These are phyloP conservation scores for Epizoanthus stellaris DNA, from an alignment of 92 coral and sea anemone species.

Conservation along the genomic window DNA sequence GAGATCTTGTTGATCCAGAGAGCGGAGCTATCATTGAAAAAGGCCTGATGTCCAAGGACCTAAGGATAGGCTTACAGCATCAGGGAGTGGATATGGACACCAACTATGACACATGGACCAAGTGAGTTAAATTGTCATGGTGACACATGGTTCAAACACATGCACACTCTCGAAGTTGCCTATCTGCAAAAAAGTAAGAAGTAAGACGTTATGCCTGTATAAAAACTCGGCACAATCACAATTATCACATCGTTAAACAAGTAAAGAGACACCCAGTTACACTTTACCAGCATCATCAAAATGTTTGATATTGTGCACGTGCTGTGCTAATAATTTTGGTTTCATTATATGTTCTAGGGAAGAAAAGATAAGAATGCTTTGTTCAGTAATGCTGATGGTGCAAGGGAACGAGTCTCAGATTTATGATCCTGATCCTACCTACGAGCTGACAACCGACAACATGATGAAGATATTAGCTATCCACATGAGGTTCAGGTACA, in stretches of 20 bases:
- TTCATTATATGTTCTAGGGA: slow-evolving; percentile 23
- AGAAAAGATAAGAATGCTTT: slow-evolving; percentile 58
- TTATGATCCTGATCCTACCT: slow-evolving; percentile 75
- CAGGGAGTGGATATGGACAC: slow-evolving; percentile 71
- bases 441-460: slow-evolving; percentile 89
- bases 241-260: too few relatives aligned
- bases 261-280: too few relatives aligned
- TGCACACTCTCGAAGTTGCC: too few relatives aligned
- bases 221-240: too few relatives aligned
- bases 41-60: slow-evolving; percentile 58
- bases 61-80: slow-evolving; percentile 60
- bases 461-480: slow-evolving; percentile 85
- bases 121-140: slow-evolving; percentile 35
- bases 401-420: not conserved
- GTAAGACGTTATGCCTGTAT: too few relatives aligned
- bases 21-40: slow-evolving; percentile 36
- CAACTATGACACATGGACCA: slow-evolving; percentile 61
- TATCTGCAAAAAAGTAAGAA: too few relatives aligned
- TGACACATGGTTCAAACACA: not conserved
- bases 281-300: too few relatives aligned
- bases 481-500: slow-evolving; percentile 91
- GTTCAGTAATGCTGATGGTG: slow-evolving; percentile 68
- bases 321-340: not conserved
- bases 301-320: not conserved
- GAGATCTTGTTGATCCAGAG: slow-evolving; percentile 72